Base-by-base conservation (phyloP, 2,113 vertebrate genomes). In the Phyllopteryx taeniolatus region DNA sequence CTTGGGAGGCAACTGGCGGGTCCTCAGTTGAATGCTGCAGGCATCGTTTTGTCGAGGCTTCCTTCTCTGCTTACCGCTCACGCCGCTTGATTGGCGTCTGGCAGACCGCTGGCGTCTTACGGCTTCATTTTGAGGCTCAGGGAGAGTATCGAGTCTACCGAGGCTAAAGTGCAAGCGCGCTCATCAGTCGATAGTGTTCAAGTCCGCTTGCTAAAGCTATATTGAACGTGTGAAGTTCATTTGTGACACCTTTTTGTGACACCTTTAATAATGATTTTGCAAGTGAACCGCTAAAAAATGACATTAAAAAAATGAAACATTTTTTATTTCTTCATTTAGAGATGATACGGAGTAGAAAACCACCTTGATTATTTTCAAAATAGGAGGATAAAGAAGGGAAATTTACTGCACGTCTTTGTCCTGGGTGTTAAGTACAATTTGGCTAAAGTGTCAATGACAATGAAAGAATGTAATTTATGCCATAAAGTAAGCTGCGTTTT, bases 61-160 rank as follows among this genome's bases (percentile, higher is more conserved):
- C 62, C 62, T 65, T 22, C 42, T 65, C 42, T 44, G 20, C n/a
- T 65, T 65, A 44, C 42, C n/a, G 42, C 62, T 65, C 62, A 65
- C 42, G 62, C 20, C 62, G 22, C 11, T 65, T 65, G 62, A 65
- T 46, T 65, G 62, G 62, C 62, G 62, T n/a, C 20, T 64, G 62
- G 62, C 39, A 64, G 62, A 42, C 35, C 2, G 62, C 11, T 8
- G 62, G 42, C 42, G 43, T 65, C 62, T 65, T 43, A 65, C n/a
- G n/a, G 62, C 62, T 65, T 65, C 42, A 65, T 65, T 65, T 44
- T 8, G 62, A n/a, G 62, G 19, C 62, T 43, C 62, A 2, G 39
- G 17, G 62, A 64, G n/a, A 43, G 39, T 44, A 65, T 44, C 20
- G 42, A 65, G 62, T 65, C 62, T 14, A 22, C n/a, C 31, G 20